Conservation (phyloP, 2,797 vertebrate species). For the Hybognathus amarus region DNA sequence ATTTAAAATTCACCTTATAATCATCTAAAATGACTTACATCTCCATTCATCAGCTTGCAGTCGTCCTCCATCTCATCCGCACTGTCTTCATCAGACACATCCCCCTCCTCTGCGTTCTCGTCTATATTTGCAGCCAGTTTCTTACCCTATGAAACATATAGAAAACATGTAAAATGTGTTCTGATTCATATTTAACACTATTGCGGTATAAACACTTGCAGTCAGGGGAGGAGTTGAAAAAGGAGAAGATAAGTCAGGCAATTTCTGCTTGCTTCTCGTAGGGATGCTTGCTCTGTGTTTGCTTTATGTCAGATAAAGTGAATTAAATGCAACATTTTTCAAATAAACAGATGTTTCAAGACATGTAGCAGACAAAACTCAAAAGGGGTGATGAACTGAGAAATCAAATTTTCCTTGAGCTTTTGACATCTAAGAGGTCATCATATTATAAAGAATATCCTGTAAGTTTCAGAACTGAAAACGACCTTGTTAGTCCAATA, state of each 20-base stretch:
- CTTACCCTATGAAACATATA: conserved; percentile 85
- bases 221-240: neutral
- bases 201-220: neutral
- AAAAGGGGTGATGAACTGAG: too few species aligned
- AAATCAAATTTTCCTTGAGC: too few species aligned
- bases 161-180: neutral
- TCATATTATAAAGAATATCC: too few species aligned
- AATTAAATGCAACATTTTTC: neutral
- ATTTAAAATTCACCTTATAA: neutral
- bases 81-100: conserved; percentile 97
- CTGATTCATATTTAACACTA: neutral
- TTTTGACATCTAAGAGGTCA: too few species aligned
- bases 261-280: neutral
- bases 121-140: conserved; percentile 93
- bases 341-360: neutral
- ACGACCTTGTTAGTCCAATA: too few species aligned
- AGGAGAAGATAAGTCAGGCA: neutral
- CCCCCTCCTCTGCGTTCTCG: conserved; percentile 92
- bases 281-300: too few species aligned
- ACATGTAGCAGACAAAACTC: neutral
- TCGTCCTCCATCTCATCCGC: conserved; percentile 98
- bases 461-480: too few species aligned
- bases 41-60: conserved; percentile 95
- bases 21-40: conserved; percentile 79
- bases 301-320: neutral